A percentile compares a stretch with the other conserved stretches of the same genome.
These are phyloP conservation scores for Rhombomys opimus DNA, from an alignment of 2,113 vertebrate species.

Conservation along the genomic window DNA sequence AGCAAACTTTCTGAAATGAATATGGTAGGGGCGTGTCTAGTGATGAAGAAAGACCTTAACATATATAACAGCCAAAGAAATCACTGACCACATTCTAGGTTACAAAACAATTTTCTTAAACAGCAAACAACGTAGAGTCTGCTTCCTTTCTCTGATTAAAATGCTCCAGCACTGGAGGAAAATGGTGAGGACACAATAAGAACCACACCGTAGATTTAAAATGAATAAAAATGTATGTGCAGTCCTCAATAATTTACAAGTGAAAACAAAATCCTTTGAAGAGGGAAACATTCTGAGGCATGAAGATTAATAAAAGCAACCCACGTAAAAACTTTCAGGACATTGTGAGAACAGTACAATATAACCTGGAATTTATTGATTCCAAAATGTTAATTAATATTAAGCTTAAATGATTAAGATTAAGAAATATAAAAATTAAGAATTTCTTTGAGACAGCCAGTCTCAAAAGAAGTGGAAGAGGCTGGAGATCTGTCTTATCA, in stretches of 20 bases:
- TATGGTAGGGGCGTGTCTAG: not conserved
- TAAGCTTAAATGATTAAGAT: not conserved
- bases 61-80: not conserved
- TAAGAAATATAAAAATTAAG: not conserved
- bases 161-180: constrained; percentile 19
- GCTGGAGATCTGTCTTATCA: too few relatives aligned
- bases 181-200: not conserved
- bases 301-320: not conserved
- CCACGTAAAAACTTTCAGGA: not conserved
- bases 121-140: not conserved
- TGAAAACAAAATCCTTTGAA: constrained; percentile 22
- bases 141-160: constrained; percentile 33
- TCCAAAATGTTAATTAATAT: constrained; percentile 35
- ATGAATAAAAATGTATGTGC: not conserved
- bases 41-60: not conserved
- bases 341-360: not conserved
- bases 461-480: too few relatives aligned
- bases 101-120: constrained; percentile 12
- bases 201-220: not conserved
- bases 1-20: constrained; percentile 3
- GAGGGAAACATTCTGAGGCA: constrained; percentile 36
- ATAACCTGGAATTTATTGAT: constrained; percentile 23
- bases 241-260: not conserved
- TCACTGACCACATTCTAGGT: not conserved
- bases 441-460: too few relatives aligned